Percentiles rank a stretch among this genome's conserved stretches.
phyloP scores from a whole-genome alignment of 2,797 vertebrate species.

The Sebastes oblongus region DNA sequence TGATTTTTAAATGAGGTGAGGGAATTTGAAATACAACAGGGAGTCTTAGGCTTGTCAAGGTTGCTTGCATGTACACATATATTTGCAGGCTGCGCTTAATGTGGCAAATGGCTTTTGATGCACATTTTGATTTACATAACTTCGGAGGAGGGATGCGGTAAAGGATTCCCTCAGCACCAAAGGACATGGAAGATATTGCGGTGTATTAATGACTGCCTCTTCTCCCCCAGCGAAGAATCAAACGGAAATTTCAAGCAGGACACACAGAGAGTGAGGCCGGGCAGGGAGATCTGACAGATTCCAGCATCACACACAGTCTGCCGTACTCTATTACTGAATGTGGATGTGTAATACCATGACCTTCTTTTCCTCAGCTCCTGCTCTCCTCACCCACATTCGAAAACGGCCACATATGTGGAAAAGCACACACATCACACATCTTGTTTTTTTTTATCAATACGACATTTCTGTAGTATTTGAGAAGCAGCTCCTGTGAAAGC shows the following conservation, averaged over 20 bases:
- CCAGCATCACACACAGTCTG: conserved; percentile 69
- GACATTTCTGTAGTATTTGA: conserved; percentile 35
- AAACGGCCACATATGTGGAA: neutral
- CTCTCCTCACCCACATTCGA: conserved; percentile 42
- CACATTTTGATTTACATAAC: conserved; percentile 81
- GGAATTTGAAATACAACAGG: conserved; percentile 76
- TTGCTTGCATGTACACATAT: conserved; percentile 78
- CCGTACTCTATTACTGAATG: conserved; percentile 65
- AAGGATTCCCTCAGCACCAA: conserved; percentile 77
- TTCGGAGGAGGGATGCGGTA: conserved; percentile 75
- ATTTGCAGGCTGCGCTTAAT: conserved; percentile 75
- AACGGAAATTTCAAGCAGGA: conserved; percentile 82
- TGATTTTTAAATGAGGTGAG: conserved; percentile 79
- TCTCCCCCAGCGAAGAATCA: conserved; percentile 75
- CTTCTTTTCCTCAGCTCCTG: conserved; percentile 47
- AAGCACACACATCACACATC: neutral
- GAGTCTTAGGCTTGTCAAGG: conserved; percentile 76
- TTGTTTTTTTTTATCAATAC: conserved; percentile 47
- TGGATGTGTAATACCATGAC: conserved; percentile 60
- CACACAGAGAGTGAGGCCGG: conserved; percentile 70
- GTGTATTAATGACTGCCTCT: conserved; percentile 78
- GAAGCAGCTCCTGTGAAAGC: conserved; percentile 5
- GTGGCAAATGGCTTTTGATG: conserved; percentile 81
- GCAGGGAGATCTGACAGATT: conserved; percentile 77
- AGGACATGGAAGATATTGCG: conserved; percentile 75